Evolutionary conservation across 2,888 invertebrate species (phyloP), one percentile per base, ranked within the genome.

Genomic region (Sphaerophoria taeniata): DNA sequence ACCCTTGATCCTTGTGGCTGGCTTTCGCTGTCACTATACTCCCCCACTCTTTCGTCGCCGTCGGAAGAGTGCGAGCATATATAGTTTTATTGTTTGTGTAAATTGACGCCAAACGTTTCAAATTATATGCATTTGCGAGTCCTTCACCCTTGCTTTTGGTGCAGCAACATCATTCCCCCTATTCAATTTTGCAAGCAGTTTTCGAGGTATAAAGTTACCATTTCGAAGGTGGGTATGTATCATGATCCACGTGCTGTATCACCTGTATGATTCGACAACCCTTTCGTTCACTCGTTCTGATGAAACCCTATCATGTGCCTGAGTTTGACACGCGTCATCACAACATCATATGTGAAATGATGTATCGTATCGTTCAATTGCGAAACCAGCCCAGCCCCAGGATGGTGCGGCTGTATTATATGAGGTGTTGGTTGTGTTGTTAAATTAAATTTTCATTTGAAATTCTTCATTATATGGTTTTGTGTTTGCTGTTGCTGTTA

Each of bases 391-490:
- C 36, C 49, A 7, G 49, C 3, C 6, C 49, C 7, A 9, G 39
- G 9, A 39, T 9, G 9, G 39, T 24, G 24, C 2, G 39, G 9
- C 6, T 7, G 34, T 33, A 55, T n/a, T 16, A 75, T 55, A 61
- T 60, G 75, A 84, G 84, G 84, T 80, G 84, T 75, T 51, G 78
- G 83, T 70, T 53, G 75, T 84, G 84, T 75, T 84, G 67, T 72
- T 71, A 80, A 84, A 84, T 84, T 84, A 75, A 84, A 84, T 80
- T 84, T 83, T 84, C 79, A 79, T 80, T 78, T 53, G 53, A 84
- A 75, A 71, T 71, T 56, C 47, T 63, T 61, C 73, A 58, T 63
- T 69, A 39, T 39, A 65, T 11, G 56, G 24, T 36, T 49, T 12
- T 65, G 9, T 9, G 1, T 60, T 3, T 7, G 12, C 47, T 55